phyloP scores from a whole-genome alignment of 2,113 vertebrate genomes.

The Epinephelus fuscoguttatus region DNA sequence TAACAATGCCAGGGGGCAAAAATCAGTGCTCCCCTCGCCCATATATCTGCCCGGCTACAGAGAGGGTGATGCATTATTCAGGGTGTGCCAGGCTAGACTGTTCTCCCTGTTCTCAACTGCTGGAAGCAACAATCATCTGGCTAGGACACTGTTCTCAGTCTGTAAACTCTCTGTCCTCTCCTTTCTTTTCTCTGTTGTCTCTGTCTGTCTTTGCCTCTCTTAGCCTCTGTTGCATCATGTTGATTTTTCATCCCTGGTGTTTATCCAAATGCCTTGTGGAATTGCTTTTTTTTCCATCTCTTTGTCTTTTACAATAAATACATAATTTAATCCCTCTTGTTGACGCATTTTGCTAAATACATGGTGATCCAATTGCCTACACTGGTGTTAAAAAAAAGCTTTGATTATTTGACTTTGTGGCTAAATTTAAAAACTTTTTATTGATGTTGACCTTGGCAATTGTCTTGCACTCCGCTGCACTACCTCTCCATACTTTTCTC shows the following conservation, averaged over 20 bases:
- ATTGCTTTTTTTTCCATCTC: neutral
- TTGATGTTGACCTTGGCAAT: neutral
- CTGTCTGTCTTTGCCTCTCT: neutral
- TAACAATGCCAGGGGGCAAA: conserved; percentile 79
- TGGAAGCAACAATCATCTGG: conserved; percentile 73
- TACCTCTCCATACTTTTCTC: neutral
- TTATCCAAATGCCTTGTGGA: conserved; percentile 16
- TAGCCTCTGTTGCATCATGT: conserved; percentile 34
- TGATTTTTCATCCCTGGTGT: conserved; percentile 25
- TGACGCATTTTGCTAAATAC: neutral
- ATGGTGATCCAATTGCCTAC: neutral
- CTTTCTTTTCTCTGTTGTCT: conserved; percentile 36
- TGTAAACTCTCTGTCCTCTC: conserved; percentile 44
- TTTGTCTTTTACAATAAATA: neutral
- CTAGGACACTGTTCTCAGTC: conserved; percentile 56
- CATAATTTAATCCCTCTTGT: neutral
- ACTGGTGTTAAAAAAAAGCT: neutral
- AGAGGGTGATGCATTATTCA: conserved; percentile 82
- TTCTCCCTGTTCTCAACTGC: conserved; percentile 65
- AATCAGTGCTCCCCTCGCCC: conserved; percentile 68
- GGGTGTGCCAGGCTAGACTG: conserved; percentile 72
- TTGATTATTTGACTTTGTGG: neutral
- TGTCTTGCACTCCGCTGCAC: neutral
- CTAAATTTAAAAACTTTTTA: neutral
- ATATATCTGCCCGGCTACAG: conserved; percentile 75